A percentile compares a stretch with the other conserved stretches of the same genome.
phyloP scores from a whole-genome alignment of 2,888 invertebrate species.

The Eilema sororculum region DNA sequence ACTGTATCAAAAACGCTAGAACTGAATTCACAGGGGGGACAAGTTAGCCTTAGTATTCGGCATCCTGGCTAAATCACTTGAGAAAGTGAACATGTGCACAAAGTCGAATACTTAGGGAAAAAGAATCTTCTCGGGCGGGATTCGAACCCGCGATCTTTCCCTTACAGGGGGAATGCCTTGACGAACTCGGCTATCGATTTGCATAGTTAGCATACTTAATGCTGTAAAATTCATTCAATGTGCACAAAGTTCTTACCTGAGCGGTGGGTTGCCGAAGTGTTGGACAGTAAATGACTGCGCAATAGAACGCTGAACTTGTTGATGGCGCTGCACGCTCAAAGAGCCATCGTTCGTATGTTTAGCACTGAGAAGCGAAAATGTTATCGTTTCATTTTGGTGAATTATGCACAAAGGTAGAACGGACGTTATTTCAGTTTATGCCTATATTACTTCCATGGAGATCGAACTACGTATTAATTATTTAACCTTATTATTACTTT shows the following conservation, averaged over 20 bases:
- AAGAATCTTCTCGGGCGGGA: too few species aligned
- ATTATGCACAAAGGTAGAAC: neutral
- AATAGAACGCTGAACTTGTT: conserved; percentile 79
- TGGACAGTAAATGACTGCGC: conserved; percentile 83
- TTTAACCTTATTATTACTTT: too few species aligned
- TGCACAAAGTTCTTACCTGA: conserved; percentile 62
- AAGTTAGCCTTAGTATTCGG: neutral
- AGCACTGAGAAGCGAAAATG: conserved; percentile 58
- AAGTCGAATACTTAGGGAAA: too few species aligned
- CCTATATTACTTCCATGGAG: neutral
- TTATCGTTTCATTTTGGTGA: neutral
- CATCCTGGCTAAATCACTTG: neutral
- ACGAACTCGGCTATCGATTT: too few species aligned
- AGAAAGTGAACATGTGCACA: neutral
- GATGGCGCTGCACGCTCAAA: conserved; percentile 73
- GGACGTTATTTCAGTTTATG: neutral
- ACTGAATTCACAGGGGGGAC: neutral
- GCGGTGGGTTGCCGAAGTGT: conserved; percentile 78
- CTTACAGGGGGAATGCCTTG: too few species aligned
- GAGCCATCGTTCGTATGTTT: conserved; percentile 72
- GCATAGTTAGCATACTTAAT: too few species aligned
- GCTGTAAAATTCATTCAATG: too few species aligned
- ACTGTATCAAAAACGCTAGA: neutral
- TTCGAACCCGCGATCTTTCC: too few species aligned
- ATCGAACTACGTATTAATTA: too few species aligned